These are phyloP conservation scores for Clarias batrachus DNA, from an alignment of 2,113 vertebrate species.

Conservation along the genomic window DNA sequence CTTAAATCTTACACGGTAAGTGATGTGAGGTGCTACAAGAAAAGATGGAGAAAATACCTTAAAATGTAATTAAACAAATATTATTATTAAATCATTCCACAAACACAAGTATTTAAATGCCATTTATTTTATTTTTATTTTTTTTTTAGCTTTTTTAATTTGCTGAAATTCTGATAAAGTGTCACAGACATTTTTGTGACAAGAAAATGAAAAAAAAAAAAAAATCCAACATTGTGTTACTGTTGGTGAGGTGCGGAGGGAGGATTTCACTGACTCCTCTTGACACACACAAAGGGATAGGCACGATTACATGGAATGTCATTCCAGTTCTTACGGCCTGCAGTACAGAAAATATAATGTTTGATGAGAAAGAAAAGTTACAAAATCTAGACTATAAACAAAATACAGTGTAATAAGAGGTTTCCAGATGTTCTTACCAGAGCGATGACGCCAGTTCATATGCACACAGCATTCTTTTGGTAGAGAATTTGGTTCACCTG, in stretches of 20 bases:
- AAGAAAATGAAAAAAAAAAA: not conserved
- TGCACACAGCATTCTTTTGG: slow-evolving; percentile 11
- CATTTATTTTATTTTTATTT: too few relatives aligned
- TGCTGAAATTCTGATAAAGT: not conserved
- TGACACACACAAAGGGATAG: slow-evolving; percentile 28
- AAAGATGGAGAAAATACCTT: too few relatives aligned
- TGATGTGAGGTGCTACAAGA: too few relatives aligned
- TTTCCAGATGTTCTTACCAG: not conserved
- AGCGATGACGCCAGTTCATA: not conserved
- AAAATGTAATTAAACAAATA: too few relatives aligned
- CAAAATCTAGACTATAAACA: too few relatives aligned
- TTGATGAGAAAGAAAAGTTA: too few relatives aligned
- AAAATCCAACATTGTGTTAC: not conserved
- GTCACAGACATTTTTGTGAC: not conserved
- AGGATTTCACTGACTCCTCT: not conserved
- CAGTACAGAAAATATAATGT: not conserved
- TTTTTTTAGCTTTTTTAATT: not conserved
- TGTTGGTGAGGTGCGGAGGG: not conserved
- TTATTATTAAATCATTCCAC: too few relatives aligned
- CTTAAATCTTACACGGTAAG: too few relatives aligned
- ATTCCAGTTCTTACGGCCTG: slow-evolving; percentile 21
- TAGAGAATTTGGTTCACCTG: not conserved
- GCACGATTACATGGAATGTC: not conserved
- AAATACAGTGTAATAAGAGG: too few relatives aligned
- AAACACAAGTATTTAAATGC: too few relatives aligned